Evolutionary conservation across 1,140 invertebrate genomes (phyloP).

Genomic region (Eulimnadia texana): DNA sequence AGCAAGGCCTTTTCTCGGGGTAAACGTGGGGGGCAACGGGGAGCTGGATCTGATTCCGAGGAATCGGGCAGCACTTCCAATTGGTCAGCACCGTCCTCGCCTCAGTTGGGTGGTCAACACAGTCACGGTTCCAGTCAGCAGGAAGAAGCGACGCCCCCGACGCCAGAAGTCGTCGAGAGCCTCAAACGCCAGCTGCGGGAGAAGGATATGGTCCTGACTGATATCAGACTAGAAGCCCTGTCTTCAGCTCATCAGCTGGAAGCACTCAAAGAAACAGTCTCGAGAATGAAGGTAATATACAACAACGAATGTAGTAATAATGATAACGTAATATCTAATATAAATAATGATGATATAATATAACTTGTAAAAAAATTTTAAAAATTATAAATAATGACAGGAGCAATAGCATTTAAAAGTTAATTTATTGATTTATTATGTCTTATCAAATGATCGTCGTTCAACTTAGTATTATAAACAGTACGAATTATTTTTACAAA

Average conservation of each 20-base stretch:
- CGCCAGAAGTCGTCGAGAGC: slow-evolving; percentile 44
- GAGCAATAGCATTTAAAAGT: too few relatives aligned
- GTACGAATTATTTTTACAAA: too few relatives aligned
- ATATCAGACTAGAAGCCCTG: slow-evolving; percentile 86
- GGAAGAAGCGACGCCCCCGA: slow-evolving; percentile 16
- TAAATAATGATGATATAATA: not conserved
- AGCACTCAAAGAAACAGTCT: slow-evolving; percentile 87
- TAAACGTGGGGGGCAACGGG: slow-evolving; percentile 33
- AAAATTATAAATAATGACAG: not conserved
- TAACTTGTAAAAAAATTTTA: not conserved
- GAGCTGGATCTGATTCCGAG: slow-evolving; percentile 9
- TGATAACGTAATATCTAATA: not conserved
- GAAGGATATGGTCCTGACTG: slow-evolving; percentile 90
- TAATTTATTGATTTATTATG: too few relatives aligned
- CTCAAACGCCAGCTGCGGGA: slow-evolving; percentile 83
- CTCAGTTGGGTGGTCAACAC: slow-evolving; percentile 7
- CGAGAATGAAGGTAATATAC: slow-evolving; percentile 73
- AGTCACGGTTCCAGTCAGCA: slow-evolving; percentile 2
- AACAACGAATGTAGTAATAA: not conserved
- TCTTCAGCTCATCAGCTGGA: slow-evolving; percentile 93
- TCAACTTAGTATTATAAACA: too few relatives aligned
- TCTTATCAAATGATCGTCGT: too few relatives aligned
- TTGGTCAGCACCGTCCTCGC: slow-evolving; percentile 14
- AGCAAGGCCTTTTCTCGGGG: slow-evolving; percentile 88
- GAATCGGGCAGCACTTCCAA: slow-evolving; percentile 1